Percentiles rank a stretch among this genome's conserved stretches.
These are phyloP conservation scores for Lagocephalus sceleratus DNA, from an alignment of 2,797 vertebrate genomes.

Conservation along the genomic window DNA sequence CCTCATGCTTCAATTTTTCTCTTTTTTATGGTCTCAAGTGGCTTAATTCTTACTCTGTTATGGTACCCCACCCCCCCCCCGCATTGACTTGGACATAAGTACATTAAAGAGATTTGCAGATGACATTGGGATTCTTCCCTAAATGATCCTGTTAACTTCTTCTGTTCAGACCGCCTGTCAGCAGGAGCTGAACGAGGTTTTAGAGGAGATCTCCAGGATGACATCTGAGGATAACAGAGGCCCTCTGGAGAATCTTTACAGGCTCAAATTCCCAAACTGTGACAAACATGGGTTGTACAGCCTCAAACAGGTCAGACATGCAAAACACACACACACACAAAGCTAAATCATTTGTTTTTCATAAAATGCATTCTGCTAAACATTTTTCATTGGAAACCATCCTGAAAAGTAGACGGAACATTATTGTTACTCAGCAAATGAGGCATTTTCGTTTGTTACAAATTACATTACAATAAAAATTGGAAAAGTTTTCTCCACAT, in stretches of 20 bases:
- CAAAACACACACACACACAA: neutral
- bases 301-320: constrained; percentile 85
- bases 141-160: too few species aligned
- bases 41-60: too few species aligned
- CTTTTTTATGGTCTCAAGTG: too few species aligned
- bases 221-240: constrained; percentile 88
- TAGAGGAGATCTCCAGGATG: constrained; percentile 91
- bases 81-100: too few species aligned
- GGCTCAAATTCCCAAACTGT: constrained; percentile 93
- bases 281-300: constrained; percentile 91
- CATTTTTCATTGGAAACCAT: too few species aligned
- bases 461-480: neutral
- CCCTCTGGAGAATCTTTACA: constrained; percentile 89
- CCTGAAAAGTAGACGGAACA: too few species aligned
- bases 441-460: neutral
- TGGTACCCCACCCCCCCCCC: too few species aligned
- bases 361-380: too few species aligned
- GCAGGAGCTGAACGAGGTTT: constrained; percentile 87
- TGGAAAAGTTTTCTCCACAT: neutral
- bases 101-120: too few species aligned
- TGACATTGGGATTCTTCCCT: too few species aligned
- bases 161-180: constrained; percentile 84
- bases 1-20: too few species aligned
- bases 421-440: neutral
- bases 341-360: too few species aligned